phyloP scores from a whole-genome alignment of 2,888 invertebrate species.

The Arctia plantaginis region DNA sequence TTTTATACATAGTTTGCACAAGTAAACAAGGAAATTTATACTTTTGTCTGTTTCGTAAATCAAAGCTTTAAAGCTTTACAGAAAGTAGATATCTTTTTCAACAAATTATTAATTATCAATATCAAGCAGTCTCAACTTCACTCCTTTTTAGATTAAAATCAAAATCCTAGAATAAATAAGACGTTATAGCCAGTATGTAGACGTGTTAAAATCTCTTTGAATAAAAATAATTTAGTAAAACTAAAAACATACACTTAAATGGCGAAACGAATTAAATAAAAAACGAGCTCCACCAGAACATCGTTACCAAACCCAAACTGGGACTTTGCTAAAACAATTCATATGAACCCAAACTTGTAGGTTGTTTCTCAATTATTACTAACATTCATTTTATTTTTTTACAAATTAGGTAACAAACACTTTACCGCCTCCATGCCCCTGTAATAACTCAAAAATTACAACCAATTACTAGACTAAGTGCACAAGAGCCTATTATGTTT shows the following conservation, averaged over 20 bases:
- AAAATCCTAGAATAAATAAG: background rate
- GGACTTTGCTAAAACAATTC: too few species aligned
- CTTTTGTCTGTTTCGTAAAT: too few species aligned
- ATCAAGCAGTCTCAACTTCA: background rate
- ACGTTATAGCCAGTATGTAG: background rate
- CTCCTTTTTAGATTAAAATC: background rate
- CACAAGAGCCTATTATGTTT: background rate
- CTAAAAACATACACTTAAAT: background rate
- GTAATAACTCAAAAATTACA: background rate
- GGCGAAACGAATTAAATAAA: too few species aligned
- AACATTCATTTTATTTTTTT: background rate
- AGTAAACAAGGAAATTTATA: background rate
- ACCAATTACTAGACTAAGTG: background rate
- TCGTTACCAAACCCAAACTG: too few species aligned
- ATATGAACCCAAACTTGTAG: background rate
- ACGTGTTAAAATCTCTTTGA: background rate
- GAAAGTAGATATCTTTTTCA: background rate
- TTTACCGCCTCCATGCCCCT: background rate
- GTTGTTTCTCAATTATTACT: background rate
- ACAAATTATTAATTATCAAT: background rate
- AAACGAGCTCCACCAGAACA: too few species aligned
- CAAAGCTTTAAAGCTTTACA: background rate
- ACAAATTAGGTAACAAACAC: background rate
- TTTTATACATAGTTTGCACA: too few species aligned
- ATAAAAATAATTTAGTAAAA: background rate